Base-by-base conservation (phyloP, 92 coral and sea anemone genomes). In the Virgularia gustaviana region DNA sequence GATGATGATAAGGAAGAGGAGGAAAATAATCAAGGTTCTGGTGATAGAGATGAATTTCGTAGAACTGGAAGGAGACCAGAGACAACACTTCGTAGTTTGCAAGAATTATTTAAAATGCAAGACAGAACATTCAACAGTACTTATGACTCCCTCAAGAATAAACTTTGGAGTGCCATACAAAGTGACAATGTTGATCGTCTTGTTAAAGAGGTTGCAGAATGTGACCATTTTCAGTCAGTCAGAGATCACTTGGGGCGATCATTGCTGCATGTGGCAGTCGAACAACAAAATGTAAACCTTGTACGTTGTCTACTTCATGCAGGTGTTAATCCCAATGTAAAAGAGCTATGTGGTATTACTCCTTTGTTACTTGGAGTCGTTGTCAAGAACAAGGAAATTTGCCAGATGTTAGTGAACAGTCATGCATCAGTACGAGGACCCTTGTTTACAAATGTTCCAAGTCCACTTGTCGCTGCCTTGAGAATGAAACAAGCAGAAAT, bases 401-500 rank as follows among this genome's bases (percentile, higher is more conserved):
- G 73, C 34, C 31, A 66, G 53, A 7, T 66, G 36, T 25, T 66
- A n/a, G 57, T 66, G 38, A 44, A 43, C 1, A 22, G 57, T 29
- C 25, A 61, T 25, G 72, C 52, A 30, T 8, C 79, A 31, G 66
- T 73, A 18, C 29, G 70, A 51, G 80, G 78, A 15, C 73, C 75
- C 15, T 76, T 75, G 55, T 57, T 81, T 33, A 57, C 57, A 31
- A 65, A 33, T 19, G 58, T 81, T 34, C 81, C 86, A 65, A 74
- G 78, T 31, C 81, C 86, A 31, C 72, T 54, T 49, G 30, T 36
- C 20, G 49, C 67, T 74, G 85, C 81, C 35, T 52, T 55, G 42
- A 72, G 65, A 57, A 63, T 81, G 81, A 51, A 81, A n/a, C 41
- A 74, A 54, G 61, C 75, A 32, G 83, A 70, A 35, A 79, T 79